A percentile compares a stretch with the other conserved stretches of the same genome.
Conservation (phyloP, 2,797 vertebrate genomes). For the Danio choprae region DNA sequence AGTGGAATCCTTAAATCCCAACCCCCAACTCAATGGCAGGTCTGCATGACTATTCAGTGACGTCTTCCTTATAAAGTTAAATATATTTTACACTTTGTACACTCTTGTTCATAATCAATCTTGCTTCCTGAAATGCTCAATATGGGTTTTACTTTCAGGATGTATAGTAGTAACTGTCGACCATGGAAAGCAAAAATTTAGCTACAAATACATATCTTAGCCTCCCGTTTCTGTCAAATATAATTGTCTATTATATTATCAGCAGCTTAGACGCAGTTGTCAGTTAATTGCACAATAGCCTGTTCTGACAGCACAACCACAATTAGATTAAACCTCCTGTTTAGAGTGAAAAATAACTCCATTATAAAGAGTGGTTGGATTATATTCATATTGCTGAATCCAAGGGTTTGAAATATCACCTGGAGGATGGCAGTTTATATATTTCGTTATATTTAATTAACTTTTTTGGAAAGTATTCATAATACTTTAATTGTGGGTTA, state of each 20-base stretch:
- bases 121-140: constrained; percentile 1
- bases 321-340: neutral
- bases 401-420: too few relatives aligned
- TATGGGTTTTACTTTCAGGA: neutral
- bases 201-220: neutral
- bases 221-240: neutral
- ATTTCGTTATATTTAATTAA: neutral
- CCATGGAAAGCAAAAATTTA: neutral
- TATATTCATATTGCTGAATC: neutral
- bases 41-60: constrained; percentile 4
- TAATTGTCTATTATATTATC: neutral
- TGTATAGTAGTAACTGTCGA: neutral
- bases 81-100: constrained; percentile 8
- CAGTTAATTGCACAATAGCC: neutral
- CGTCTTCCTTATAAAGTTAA: constrained; percentile 1
- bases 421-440: neutral
- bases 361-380: neutral
- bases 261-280: neutral
- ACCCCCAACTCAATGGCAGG: neutral
- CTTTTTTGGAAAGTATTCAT: neutral
- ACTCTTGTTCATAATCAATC: neutral
- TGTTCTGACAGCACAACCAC: neutral
- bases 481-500: neutral
- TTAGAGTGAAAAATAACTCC: neutral
- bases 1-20: constrained; percentile 20